Percentiles rank a stretch among this genome's conserved stretches.
Evolutionary conservation across 2,888 invertebrate species (phyloP).

Genomic region (Sinodicranocentrus sp.): DNA sequence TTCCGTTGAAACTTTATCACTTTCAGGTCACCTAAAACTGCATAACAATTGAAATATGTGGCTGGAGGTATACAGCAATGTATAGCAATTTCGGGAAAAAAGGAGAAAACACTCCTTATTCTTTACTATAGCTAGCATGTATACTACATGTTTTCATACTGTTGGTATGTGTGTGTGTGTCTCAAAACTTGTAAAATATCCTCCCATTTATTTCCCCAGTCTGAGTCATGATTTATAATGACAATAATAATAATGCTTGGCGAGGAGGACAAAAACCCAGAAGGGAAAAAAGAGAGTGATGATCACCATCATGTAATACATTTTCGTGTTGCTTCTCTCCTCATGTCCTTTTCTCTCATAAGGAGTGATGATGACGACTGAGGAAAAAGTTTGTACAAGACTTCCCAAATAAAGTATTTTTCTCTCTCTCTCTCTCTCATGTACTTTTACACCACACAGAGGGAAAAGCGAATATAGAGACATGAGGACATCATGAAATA

Average conservation of each 20-base stretch:
- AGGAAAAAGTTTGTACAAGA: conserved; percentile 21
- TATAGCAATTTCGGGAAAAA: neutral
- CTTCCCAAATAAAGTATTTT: neutral
- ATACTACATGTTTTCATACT: neutral
- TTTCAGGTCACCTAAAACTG: conserved; percentile 1
- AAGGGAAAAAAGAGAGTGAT: neutral
- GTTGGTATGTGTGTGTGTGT: neutral
- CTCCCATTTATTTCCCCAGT: conserved; percentile 9
- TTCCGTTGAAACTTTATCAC: conserved; percentile 46
- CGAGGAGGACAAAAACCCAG: conserved; percentile 20
- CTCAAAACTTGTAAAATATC: neutral
- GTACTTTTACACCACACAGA: conserved; percentile 40
- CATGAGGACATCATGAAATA: conserved; percentile 64
- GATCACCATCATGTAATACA: neutral
- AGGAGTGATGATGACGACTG: neutral
- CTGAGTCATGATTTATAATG: conserved; percentile 56
- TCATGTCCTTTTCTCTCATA: too few relatives aligned
- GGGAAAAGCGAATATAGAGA: conserved; percentile 42
- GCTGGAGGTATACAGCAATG: conserved; percentile 36
- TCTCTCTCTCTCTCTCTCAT: neutral
- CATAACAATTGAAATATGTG: conserved; percentile 17
- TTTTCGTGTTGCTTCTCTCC: neutral
- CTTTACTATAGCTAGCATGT: neutral
- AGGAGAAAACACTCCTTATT: conserved; percentile 2
- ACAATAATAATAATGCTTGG: conserved; percentile 53